Percentiles rank a stretch among this genome's conserved stretches.
Conservation (phyloP, 37 sponge, comb jelly and placozoan genomes). For the Axinella damicornis region DNA sequence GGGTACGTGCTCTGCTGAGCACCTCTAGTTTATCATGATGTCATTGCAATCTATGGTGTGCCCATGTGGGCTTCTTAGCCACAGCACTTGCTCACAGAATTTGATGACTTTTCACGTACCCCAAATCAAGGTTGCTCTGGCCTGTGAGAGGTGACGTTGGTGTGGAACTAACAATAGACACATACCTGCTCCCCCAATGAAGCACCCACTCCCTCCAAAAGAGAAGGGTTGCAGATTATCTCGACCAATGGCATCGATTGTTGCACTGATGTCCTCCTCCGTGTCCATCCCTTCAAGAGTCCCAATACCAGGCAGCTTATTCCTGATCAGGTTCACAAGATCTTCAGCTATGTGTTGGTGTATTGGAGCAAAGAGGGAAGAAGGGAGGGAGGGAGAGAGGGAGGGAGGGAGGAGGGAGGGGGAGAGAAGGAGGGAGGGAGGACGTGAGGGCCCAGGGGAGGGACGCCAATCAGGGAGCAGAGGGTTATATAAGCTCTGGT, state of each 20-base stretch:
- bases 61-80: too few relatives aligned
- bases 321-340: background rate
- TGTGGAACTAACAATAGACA: too few relatives aligned
- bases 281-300: conserved; percentile 17
- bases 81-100: too few relatives aligned
- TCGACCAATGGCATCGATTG: background rate
- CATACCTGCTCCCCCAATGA: conserved; percentile 41
- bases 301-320: background rate
- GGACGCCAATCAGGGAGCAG: conserved; percentile 55
- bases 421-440: conserved; percentile 47
- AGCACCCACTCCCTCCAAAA: conserved; percentile 8
- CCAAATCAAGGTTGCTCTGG: too few relatives aligned
- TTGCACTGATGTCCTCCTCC: conserved; percentile 3
- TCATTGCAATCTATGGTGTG: too few relatives aligned
- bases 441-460: conserved; percentile 41
- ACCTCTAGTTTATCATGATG: too few relatives aligned
- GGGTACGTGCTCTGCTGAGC: too few relatives aligned
- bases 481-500: too few relatives aligned
- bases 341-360: background rate
- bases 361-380: background rate
- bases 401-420: conserved; percentile 30
- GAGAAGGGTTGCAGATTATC: background rate
- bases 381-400: conserved; percentile 10
- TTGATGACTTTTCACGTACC: too few relatives aligned
- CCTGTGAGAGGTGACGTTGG: too few relatives aligned